Conservation (phyloP, 2,113 vertebrate species). For the Piprites chloris region DNA sequence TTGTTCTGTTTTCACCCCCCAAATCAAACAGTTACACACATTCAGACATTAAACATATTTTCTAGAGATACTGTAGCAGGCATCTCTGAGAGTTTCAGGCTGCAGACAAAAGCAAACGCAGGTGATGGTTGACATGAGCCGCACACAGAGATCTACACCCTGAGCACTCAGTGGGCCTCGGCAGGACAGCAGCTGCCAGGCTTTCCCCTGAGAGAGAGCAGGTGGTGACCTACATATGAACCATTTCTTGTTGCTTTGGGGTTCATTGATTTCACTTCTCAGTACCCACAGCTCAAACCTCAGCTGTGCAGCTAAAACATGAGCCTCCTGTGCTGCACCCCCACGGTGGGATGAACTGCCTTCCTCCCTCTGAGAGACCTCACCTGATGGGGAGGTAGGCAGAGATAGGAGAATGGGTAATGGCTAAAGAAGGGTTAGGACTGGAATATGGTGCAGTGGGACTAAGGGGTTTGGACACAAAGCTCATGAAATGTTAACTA, state of each 20-base stretch:
- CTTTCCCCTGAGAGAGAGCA: not conserved
- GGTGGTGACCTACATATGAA: conserved; percentile 14
- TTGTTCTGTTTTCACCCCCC: not conserved
- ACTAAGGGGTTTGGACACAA: not conserved
- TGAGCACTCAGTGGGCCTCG: not conserved
- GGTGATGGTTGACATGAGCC: not conserved
- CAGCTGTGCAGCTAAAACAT: not conserved
- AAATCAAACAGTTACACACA: not conserved
- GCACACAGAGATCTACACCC: not conserved
- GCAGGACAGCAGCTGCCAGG: not conserved
- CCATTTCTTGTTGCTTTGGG: not conserved
- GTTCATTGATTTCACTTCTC: not conserved
- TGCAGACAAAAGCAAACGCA: not conserved
- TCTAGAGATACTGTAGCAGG: not conserved
- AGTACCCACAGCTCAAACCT: not conserved
- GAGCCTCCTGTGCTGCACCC: not conserved
- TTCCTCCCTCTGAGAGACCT: not conserved
- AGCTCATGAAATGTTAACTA: not conserved
- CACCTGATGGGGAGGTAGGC: not conserved
- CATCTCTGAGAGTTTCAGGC: not conserved
- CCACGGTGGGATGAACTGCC: not conserved
- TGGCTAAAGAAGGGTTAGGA: not conserved
- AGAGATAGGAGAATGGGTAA: not conserved
- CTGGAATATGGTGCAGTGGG: not conserved
- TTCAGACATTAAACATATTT: not conserved